Evolutionary conservation across 1,140 invertebrate genomes (phyloP).

Genomic region (Leptopilina boulardi): DNA sequence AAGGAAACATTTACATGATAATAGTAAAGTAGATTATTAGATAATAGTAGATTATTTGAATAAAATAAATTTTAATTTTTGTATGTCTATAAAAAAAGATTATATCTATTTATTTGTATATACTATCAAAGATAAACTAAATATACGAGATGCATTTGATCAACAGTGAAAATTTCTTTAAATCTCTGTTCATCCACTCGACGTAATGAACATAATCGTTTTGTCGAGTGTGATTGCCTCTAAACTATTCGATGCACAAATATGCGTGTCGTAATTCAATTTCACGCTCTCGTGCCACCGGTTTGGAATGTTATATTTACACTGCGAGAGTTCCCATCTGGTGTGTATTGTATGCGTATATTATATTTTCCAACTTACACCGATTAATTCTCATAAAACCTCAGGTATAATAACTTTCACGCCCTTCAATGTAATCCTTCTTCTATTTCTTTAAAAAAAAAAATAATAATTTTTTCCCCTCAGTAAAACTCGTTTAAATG

Average conservation of each 20-base stretch:
- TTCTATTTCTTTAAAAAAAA: not conserved
- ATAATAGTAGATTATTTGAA: no score
- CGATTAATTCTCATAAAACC: constrained; percentile 7
- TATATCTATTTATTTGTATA: no score
- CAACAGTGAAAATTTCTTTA: not conserved
- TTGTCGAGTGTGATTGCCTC: not conserved
- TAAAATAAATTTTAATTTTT: no score
- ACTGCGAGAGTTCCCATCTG: constrained; percentile 41
- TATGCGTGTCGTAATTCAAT: constrained; percentile 49
- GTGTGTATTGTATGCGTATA: not conserved
- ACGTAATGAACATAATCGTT: constrained; percentile 7
- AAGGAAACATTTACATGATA: no score
- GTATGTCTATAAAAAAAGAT: no score
- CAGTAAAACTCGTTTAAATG: not conserved
- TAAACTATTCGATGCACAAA: not conserved
- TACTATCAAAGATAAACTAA: no score
- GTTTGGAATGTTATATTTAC: constrained; percentile 45
- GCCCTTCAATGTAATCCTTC: constrained; percentile 7
- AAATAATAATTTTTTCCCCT: not conserved
- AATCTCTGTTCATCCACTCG: no score
- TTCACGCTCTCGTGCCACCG: constrained; percentile 48
- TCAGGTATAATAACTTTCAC: constrained; percentile 6
- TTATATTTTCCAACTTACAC: not conserved
- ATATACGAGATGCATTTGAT: no score
- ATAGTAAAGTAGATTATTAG: no score